phyloP scores from a whole-genome alignment of 2,888 invertebrate genomes.

The Cosmopolites sordidus region DNA sequence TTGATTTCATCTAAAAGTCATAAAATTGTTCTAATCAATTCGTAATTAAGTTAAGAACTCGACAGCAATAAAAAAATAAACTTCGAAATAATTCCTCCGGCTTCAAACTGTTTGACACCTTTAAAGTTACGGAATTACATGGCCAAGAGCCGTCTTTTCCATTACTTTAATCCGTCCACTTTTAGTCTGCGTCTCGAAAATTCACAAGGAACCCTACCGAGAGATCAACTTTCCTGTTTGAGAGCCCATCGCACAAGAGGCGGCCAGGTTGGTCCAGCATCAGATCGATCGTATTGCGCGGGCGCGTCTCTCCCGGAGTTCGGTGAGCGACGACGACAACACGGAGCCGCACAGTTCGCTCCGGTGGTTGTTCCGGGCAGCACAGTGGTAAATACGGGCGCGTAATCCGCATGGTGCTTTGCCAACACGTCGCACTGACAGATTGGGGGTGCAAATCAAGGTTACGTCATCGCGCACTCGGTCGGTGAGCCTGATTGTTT shows the following conservation, averaged over 20 bases:
- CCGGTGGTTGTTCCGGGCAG: conserved; percentile 11
- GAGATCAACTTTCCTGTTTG: conserved; percentile 16
- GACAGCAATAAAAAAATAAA: not conserved
- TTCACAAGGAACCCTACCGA: conserved; percentile 7
- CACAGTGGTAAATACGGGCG: not conserved
- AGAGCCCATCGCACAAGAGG: conserved; percentile 17
- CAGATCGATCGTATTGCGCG: conserved; percentile 44
- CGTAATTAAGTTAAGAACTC: not conserved
- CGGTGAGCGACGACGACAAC: conserved; percentile 37
- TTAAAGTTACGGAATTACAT: not conserved
- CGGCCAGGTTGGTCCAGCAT: conserved; percentile 39
- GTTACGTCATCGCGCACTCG: conserved; percentile 20
- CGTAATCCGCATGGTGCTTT: not conserved
- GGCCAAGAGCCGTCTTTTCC: not conserved
- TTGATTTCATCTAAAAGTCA: no score
- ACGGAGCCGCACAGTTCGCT: conserved; percentile 42
- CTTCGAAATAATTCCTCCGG: no score
- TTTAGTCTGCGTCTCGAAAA: conserved; percentile 2
- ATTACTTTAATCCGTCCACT: not conserved
- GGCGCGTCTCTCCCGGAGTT: conserved; percentile 36
- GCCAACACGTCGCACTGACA: conserved; percentile 6
- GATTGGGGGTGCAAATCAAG: conserved; percentile 16
- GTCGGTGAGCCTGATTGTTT: not conserved
- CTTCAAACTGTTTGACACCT: not conserved
- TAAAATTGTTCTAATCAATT: no score